Conservation (phyloP, 2,888 invertebrate genomes). For the Phengaris alcon region DNA sequence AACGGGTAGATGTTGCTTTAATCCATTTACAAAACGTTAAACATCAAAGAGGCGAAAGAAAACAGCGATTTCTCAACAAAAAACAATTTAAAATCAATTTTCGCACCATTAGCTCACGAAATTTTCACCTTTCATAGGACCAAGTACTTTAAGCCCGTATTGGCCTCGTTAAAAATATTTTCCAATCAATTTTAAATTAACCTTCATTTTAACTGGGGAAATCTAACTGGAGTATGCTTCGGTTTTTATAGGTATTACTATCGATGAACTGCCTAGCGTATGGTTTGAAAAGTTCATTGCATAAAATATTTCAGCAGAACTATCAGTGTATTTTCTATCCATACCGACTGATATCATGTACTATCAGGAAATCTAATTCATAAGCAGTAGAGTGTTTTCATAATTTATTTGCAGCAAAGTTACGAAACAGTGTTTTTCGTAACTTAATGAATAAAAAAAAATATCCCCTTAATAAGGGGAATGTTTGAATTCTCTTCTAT, state of each 20-base stretch:
- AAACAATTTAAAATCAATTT: constrained; percentile 12
- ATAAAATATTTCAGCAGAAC: neutral
- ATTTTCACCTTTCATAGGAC: neutral
- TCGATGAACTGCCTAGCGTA: neutral
- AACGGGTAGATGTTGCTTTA: neutral
- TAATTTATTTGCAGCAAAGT: too few species aligned
- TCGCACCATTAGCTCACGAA: neutral
- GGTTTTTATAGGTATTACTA: neutral
- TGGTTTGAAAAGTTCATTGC: neutral
- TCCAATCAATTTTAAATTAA: constrained; percentile 12
- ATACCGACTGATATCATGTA: too few species aligned
- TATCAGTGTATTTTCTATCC: too few species aligned
- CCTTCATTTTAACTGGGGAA: neutral
- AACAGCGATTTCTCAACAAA: constrained; percentile 4
- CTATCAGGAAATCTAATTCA: too few species aligned
- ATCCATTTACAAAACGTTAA: constrained; percentile 10
- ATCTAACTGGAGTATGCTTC: neutral
- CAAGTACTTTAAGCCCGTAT: neutral
- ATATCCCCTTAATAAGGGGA: too few species aligned
- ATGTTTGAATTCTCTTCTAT: too few species aligned
- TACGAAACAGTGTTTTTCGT: too few species aligned
- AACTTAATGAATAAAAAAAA: too few species aligned
- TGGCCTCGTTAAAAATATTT: constrained; percentile 15
- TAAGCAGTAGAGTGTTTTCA: too few species aligned
- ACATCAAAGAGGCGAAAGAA: neutral